Percentiles rank a stretch among this genome's conserved stretches.
Conservation (phyloP, 2,113 vertebrate species). For the Neopipo cinnamomea region DNA sequence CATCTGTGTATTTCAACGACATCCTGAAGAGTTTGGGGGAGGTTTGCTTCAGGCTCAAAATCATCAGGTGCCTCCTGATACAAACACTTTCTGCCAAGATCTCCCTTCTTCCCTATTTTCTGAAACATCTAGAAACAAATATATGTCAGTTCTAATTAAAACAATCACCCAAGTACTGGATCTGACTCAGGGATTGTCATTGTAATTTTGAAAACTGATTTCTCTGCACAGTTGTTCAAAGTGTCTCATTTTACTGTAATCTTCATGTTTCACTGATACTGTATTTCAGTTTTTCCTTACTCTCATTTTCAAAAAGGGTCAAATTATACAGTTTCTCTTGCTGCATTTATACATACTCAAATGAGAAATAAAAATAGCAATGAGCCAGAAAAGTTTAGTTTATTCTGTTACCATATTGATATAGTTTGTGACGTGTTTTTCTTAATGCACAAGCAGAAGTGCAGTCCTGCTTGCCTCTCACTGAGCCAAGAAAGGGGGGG, state of each 20-base stretch:
- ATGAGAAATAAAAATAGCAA: neutral
- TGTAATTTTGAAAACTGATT: constrained; percentile 51
- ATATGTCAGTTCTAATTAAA: constrained; percentile 33
- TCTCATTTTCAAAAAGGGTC: constrained; percentile 23
- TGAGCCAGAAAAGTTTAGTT: neutral
- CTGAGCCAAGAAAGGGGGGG: neutral
- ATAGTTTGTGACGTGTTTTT: neutral
- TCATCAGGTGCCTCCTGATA: constrained; percentile 61
- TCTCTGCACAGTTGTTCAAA: neutral
- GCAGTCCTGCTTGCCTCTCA: neutral
- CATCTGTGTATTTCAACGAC: constrained; percentile 57
- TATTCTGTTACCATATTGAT: neutral
- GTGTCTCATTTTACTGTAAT: neutral
- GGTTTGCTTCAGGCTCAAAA: constrained; percentile 49
- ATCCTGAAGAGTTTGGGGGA: constrained; percentile 53
- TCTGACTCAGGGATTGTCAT: neutral
- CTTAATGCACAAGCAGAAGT: neutral
- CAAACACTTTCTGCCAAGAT: constrained; percentile 25
- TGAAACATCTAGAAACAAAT: constrained; percentile 49
- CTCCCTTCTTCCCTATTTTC: constrained; percentile 15
- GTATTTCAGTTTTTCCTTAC: constrained; percentile 21
- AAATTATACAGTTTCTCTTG: neutral
- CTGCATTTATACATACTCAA: neutral
- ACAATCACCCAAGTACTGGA: constrained; percentile 6
- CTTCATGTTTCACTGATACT: constrained; percentile 15